Percentiles rank a stretch among this genome's conserved stretches.
Evolutionary conservation across 2,797 vertebrate genomes (phyloP).

Genomic region (Acestrorhynchus altus): DNA sequence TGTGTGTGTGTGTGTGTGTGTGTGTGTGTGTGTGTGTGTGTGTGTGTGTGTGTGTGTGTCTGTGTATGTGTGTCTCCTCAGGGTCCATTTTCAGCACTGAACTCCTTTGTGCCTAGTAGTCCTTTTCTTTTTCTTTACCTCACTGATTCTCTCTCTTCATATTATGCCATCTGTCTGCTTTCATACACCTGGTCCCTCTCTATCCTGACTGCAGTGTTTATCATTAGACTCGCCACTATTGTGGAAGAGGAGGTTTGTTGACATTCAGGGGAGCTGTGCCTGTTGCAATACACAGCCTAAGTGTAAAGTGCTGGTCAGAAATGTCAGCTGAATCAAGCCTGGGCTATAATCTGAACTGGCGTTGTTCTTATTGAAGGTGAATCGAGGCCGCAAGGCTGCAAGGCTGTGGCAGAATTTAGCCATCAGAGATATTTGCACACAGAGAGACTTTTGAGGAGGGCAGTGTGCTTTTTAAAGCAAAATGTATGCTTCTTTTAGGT

Average conservation of each 20-base stretch:
- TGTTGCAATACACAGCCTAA: constrained; percentile 14
- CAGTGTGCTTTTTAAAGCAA: not conserved
- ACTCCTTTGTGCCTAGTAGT: not conserved
- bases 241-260: constrained; percentile 27
- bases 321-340: constrained; percentile 18
- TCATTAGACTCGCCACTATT: constrained; percentile 32
- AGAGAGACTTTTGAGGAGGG: not conserved
- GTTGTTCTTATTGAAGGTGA: constrained; percentile 22
- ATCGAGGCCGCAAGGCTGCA: not conserved
- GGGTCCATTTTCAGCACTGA: not conserved
- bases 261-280: constrained; percentile 27
- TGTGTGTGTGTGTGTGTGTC: not conserved
- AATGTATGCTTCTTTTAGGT: not conserved
- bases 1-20: not conserved
- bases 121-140: not conserved
- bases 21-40: not conserved
- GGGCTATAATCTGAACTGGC: constrained; percentile 25
- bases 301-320: constrained; percentile 37
- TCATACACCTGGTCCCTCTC: constrained; percentile 17
- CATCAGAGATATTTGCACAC: too few species aligned
- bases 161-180: constrained; percentile 41
- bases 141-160: not conserved
- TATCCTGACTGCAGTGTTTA: constrained; percentile 19
- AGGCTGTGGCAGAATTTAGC: constrained; percentile 10
- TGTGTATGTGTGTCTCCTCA: not conserved